phyloP scores from a whole-genome alignment of 2,113 vertebrate genomes.

The Suncus etruscus region DNA sequence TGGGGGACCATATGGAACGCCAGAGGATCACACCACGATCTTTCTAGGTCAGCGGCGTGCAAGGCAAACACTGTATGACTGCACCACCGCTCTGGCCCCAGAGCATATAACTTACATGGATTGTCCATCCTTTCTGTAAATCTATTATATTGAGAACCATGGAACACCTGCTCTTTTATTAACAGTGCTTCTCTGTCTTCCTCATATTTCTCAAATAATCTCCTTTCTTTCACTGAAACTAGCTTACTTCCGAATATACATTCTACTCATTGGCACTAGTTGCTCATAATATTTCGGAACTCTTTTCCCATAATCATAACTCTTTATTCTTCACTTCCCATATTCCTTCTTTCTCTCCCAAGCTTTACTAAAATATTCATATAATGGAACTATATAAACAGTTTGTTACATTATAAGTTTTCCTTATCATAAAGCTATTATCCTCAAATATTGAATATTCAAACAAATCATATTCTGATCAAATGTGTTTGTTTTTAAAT shows the following conservation, averaged over 20 bases:
- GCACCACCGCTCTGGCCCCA: no score
- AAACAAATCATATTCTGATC: neutral
- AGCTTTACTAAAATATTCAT: neutral
- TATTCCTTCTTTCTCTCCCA: neutral
- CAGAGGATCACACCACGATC: no score
- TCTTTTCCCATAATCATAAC: neutral
- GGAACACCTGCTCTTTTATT: no score
- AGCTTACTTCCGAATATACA: neutral
- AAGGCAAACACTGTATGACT: no score
- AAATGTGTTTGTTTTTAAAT: neutral
- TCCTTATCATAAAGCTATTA: neutral
- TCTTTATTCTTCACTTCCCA: neutral
- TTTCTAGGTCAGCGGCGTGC: no score
- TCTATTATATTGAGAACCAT: no score
- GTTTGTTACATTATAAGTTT: neutral
- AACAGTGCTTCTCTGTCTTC: neutral
- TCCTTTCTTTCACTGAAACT: neutral
- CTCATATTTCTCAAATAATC: neutral
- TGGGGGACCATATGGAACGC: no score
- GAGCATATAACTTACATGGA: no score
- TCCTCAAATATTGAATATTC: conserved; percentile 16
- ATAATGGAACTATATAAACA: neutral
- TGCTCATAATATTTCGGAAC: neutral
- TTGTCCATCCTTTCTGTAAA: no score
- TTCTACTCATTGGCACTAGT: neutral